phyloP scores from a whole-genome alignment of 2,113 vertebrate species.

The Tupaia tana region DNA sequence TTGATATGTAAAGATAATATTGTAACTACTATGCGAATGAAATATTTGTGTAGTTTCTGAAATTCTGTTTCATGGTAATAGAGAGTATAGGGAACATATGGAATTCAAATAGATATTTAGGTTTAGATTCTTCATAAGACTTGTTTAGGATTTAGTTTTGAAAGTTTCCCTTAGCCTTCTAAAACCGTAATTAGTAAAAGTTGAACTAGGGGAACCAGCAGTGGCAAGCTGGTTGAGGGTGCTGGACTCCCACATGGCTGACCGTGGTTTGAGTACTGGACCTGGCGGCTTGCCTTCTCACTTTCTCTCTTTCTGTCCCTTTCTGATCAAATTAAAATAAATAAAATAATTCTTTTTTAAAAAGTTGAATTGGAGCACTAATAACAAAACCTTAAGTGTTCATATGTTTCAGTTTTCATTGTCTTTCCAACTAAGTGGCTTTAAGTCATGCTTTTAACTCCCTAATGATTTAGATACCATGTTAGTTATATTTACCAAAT shows the following conservation, averaged over 20 bases:
- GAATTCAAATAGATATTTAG: constrained; percentile 32
- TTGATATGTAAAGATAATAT: constrained; percentile 32
- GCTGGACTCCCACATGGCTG: too few species aligned
- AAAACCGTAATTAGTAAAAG: not conserved
- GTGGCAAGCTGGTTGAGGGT: too few species aligned
- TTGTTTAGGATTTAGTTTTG: constrained; percentile 11
- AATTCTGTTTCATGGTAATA: not conserved
- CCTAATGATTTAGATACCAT: not conserved
- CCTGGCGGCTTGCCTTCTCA: too few species aligned
- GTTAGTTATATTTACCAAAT: not conserved
- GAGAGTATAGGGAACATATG: not conserved
- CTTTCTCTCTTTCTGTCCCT: too few species aligned
- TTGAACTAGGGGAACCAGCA: not conserved
- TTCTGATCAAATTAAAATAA: too few species aligned
- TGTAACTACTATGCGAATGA: not conserved
- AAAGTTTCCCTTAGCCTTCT: constrained; percentile 7
- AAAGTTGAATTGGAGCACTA: not conserved
- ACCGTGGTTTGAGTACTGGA: too few species aligned
- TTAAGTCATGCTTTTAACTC: not conserved
- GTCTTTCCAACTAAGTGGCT: constrained; percentile 33
- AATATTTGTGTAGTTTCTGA: constrained; percentile 11
- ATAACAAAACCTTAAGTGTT: constrained; percentile 3
- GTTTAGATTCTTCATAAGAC: constrained; percentile 23
- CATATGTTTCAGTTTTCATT: constrained; percentile 31
- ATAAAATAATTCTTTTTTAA: not conserved